Conservation (phyloP, 1,140 invertebrate species). For the Leptopilina clavipes region DNA sequence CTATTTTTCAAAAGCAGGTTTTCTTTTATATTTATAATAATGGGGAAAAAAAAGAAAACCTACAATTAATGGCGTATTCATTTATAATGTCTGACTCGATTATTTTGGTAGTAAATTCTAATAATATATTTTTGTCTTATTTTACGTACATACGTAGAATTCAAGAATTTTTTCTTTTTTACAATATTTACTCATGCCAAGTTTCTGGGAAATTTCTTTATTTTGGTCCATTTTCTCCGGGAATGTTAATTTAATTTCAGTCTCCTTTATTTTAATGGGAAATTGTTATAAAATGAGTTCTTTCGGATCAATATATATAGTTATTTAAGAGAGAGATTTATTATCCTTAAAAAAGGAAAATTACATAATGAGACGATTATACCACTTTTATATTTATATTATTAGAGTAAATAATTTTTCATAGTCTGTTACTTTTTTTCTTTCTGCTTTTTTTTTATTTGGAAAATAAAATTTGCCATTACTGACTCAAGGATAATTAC, state of each 20-base stretch:
- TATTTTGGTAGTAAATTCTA: constrained; percentile 30
- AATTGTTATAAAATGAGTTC: too few species aligned
- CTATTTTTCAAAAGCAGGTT: background rate
- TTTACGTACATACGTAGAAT: background rate
- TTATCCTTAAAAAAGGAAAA: background rate
- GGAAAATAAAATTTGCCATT: background rate
- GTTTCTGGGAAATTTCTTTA: background rate
- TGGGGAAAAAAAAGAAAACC: background rate
- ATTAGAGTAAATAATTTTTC: background rate
- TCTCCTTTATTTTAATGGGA: background rate
- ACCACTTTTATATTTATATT: background rate
- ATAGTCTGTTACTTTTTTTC: background rate
- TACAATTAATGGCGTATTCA: constrained; percentile 17
- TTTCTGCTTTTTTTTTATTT: background rate
- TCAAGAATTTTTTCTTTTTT: background rate
- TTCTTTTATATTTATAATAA: too few species aligned
- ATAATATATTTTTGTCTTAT: constrained; percentile 10
- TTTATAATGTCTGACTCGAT: constrained; percentile 20
- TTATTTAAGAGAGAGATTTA: background rate
- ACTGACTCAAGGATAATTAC: constrained; percentile 23
- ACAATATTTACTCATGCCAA: constrained; percentile 14
- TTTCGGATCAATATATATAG: background rate
- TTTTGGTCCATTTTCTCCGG: background rate
- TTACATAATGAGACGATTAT: background rate
- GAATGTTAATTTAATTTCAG: background rate